A percentile compares a stretch with the other conserved stretches of the same genome.
Conservation (phyloP, 2,797 vertebrate genomes). For the Momotus momota region DNA sequence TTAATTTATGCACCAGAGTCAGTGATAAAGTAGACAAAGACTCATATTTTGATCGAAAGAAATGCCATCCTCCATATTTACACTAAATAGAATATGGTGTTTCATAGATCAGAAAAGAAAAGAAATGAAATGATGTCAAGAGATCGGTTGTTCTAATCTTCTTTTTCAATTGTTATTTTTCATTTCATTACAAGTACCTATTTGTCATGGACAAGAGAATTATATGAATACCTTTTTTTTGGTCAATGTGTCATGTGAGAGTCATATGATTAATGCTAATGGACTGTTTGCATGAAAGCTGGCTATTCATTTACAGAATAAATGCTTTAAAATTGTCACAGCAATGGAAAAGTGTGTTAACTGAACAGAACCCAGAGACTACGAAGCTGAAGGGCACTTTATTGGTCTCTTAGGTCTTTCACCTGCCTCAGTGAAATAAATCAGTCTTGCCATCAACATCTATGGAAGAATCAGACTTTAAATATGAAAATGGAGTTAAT, state of each 20-base stretch:
- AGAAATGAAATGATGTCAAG: neutral
- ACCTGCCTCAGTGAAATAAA: neutral
- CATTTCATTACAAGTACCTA: neutral
- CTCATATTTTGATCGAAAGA: neutral
- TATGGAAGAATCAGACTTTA: neutral
- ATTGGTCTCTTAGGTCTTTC: neutral
- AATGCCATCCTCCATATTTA: neutral
- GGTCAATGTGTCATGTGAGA: neutral
- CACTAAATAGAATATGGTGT: neutral
- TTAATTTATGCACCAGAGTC: conserved; percentile 10
- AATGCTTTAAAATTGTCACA: conserved; percentile 36
- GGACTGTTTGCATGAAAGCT: conserved; percentile 36
- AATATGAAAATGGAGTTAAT: neutral
- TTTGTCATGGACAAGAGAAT: neutral
- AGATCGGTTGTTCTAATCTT: neutral
- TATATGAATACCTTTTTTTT: neutral
- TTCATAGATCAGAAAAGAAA: neutral
- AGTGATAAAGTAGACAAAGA: neutral
- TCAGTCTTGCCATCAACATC: neutral
- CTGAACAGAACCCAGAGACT: neutral
- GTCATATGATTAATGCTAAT: conserved; percentile 51
- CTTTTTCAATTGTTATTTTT: conserved; percentile 5
- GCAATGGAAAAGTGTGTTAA: conserved; percentile 20
- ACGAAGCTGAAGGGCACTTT: neutral
- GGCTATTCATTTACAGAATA: conserved; percentile 45